A percentile compares a stretch with the other conserved stretches of the same genome.
Evolutionary conservation across 2,797 vertebrate species (phyloP).

Genomic region (Cynopterus sphinx): DNA sequence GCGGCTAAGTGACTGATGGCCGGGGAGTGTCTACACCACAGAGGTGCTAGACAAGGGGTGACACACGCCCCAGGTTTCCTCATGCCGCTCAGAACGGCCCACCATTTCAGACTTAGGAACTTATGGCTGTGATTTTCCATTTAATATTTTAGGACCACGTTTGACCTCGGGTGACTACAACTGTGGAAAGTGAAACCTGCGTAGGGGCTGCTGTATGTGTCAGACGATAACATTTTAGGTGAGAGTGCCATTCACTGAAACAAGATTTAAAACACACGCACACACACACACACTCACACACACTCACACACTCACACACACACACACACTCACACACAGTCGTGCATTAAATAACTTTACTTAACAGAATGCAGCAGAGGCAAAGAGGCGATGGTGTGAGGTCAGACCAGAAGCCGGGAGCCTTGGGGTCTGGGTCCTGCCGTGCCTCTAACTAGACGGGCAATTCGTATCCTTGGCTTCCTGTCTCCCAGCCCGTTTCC

Average conservation of each 20-base stretch:
- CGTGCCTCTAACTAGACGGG: fast-evolving
- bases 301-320: too few species aligned
- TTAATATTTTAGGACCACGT: too few species aligned
- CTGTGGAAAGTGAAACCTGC: too few species aligned
- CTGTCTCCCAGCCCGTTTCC: background rate
- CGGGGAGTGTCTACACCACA: fast-evolving
- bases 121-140: too few species aligned
- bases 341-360: background rate
- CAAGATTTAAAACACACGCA: background rate
- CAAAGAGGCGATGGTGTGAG: background rate
- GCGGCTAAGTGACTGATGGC: too few species aligned
- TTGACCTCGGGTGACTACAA: background rate
- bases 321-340: too few species aligned
- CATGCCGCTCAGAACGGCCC: too few species aligned
- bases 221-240: background rate
- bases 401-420: background rate
- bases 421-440: background rate
- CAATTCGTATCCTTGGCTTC: fast-evolving
- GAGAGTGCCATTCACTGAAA: background rate
- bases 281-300: too few species aligned
- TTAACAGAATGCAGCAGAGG: background rate
- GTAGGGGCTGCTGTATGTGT: background rate
- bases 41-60: background rate
- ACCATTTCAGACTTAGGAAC: too few species aligned
- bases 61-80: too few species aligned